Evolutionary conservation across 1,140 invertebrate genomes (phyloP).

Genomic region (Drosophila lini): DNA sequence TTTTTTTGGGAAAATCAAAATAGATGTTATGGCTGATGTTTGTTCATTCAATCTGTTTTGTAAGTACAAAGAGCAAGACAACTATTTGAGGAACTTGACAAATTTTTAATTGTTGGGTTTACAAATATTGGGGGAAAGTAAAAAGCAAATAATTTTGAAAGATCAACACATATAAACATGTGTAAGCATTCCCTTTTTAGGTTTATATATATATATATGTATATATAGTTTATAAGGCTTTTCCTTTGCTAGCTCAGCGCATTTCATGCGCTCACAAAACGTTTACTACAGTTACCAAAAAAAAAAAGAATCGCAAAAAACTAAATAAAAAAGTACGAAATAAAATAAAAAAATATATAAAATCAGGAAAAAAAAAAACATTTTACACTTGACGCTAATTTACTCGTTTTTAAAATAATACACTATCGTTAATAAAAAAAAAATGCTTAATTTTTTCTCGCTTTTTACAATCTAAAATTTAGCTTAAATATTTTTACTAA

Average conservation of each 20-base stretch:
- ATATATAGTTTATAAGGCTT: conserved; percentile 41
- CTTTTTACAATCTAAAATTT: conserved; percentile 61
- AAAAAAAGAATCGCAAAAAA: conserved; percentile 13
- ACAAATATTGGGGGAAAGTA: background rate
- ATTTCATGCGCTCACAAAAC: conserved; percentile 51
- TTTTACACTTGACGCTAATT: conserved; percentile 32
- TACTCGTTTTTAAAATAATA: conserved; percentile 30
- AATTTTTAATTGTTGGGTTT: conserved; percentile 13
- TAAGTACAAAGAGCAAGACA: conserved; percentile 37
- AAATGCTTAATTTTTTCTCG: conserved; percentile 22
- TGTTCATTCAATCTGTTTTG: background rate
- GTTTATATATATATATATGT: conserved; percentile 14
- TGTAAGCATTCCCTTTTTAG: background rate
- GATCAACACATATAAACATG: conserved; percentile 8
- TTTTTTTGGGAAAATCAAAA: background rate
- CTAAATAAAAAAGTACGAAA: conserved; percentile 7
- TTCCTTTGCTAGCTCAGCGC: conserved; percentile 32
- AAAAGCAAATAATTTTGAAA: conserved; percentile 21
- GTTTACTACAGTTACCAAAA: conserved; percentile 33
- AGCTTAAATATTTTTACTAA: conserved; percentile 57
- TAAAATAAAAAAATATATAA: background rate
- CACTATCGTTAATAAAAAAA: conserved; percentile 36
- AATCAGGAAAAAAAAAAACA: conserved; percentile 31
- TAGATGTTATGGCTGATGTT: conserved; percentile 20
- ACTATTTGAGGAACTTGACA: conserved; percentile 42